Percentiles rank a stretch among this genome's conserved stretches.
These are phyloP conservation scores for Paracentrotus lividus DNA, from an alignment of 53 echinoderm and acorn worm genomes.

Conservation along the genomic window DNA sequence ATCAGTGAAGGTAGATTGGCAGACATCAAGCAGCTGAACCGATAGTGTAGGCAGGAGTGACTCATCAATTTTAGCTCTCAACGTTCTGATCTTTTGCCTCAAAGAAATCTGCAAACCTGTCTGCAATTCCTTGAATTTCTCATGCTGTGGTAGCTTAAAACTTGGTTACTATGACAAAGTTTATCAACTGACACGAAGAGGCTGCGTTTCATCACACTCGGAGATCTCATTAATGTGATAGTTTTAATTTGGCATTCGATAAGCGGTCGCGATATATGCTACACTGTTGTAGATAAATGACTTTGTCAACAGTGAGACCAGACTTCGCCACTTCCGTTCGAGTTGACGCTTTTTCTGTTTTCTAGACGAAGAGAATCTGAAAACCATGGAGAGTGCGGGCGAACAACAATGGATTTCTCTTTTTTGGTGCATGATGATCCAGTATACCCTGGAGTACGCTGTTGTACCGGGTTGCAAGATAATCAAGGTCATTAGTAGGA, in stretches of 20 bases:
- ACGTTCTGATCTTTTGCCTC: not conserved
- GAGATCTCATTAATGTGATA: slow-evolving; percentile 46
- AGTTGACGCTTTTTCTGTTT: slow-evolving; percentile 35
- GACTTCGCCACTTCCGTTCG: slow-evolving; percentile 61
- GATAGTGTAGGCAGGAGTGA: not conserved
- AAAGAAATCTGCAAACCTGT: not conserved
- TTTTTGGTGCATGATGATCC: slow-evolving; percentile 37
- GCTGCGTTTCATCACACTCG: slow-evolving; percentile 36
- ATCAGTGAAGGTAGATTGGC: not conserved
- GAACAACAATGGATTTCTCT: slow-evolving; percentile 32
- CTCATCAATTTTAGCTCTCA: not conserved
- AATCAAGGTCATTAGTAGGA: slow-evolving; percentile 30
- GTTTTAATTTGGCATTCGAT: slow-evolving; percentile 11
- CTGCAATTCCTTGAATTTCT: slow-evolving; percentile 36
- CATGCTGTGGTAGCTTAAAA: slow-evolving; percentile 42
- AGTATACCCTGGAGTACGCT: not conserved
- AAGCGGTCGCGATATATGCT: slow-evolving; percentile 23
- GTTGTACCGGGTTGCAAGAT: slow-evolving; percentile 16
- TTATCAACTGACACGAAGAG: slow-evolving; percentile 35
- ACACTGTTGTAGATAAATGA: no score
- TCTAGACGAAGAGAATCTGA: slow-evolving; percentile 48
- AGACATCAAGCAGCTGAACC: not conserved
- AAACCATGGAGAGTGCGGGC: slow-evolving; percentile 72
- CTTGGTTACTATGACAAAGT: slow-evolving; percentile 21
- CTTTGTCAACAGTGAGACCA: slow-evolving; percentile 62